Evolutionary conservation across 2,888 invertebrate genomes (phyloP), one percentile per base, ranked within the genome.

Genomic region (Hoplodrina blanda): DNA sequence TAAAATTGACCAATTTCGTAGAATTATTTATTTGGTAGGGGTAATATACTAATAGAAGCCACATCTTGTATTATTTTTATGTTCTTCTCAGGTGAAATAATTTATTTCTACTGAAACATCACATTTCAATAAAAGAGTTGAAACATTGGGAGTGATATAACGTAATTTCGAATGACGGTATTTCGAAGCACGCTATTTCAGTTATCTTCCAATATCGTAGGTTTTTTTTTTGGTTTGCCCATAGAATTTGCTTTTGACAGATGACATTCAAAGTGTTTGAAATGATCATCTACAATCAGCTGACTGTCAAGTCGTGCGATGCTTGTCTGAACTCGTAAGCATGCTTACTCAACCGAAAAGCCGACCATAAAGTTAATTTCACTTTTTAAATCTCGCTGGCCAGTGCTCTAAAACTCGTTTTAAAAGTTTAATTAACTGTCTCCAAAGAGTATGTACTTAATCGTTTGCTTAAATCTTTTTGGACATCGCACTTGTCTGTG

Each of bases 301-400:
- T 76, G 80, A 74, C 78, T 76, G 72, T 79, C 82, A 80, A 80
- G 82, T 78, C 76, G 71, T 74, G 81, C 44, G 62, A 53, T 59
- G 67, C 64, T 68, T 56, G 68, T 71, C 77, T 52, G 46, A 76
- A 44, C 69, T 67, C 33, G 69, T 59, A 60, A 37, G 33, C 63
- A 59, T 62, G 64, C 69, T 73, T 70, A 77, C 61, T 75, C 60
- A 71, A 80, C 70, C 80, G 53, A 68, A 73, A 77, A 61, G 44
- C 25, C 52, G 69, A 50, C 65, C 61, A 75, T 74, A 75, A 82
- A 78, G 66, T 74, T 82, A 73, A 82, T 80, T 82, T 86, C 82
- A 81, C 82, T 84, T 82, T 81, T 81, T 78, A 73, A 78, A 77
- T 73, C 67, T 62, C 68, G 68, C 59, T 65, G 59, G 71, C 68